phyloP scores from a whole-genome alignment of 2,888 invertebrate genomes.

The Euspilapteryx auroguttella region DNA sequence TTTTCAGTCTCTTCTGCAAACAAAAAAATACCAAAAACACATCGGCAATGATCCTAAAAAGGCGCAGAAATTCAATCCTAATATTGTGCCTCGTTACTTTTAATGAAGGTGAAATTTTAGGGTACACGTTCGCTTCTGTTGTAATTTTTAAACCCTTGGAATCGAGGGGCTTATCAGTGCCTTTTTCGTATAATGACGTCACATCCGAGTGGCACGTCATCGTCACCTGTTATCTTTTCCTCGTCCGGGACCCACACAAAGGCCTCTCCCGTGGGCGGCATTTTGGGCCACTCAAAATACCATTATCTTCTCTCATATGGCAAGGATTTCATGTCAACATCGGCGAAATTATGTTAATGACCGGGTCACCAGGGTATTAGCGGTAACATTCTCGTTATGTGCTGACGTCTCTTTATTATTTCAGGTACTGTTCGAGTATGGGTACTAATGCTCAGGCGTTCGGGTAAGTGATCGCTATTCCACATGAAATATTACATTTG shows the following conservation, averaged over 20 bases:
- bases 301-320: constrained; percentile 23
- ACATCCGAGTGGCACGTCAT: constrained; percentile 25
- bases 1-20: too few species aligned
- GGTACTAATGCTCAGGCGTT: too few species aligned
- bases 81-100: constrained; percentile 29
- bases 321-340: constrained; percentile 2
- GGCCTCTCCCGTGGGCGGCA: constrained; percentile 21
- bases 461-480: too few species aligned
- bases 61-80: constrained; percentile 7
- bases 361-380: constrained; percentile 23
- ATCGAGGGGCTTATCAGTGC: constrained; percentile 38
- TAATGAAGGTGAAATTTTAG: constrained; percentile 35
- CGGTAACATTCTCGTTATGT: too few species aligned
- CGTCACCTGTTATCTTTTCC: constrained; percentile 36
- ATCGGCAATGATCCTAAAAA: too few species aligned
- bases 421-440: too few species aligned
- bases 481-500: too few species aligned
- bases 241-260: constrained; percentile 25
- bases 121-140: constrained; percentile 5
- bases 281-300: constrained; percentile 26
- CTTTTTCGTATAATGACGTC: constrained; percentile 37
- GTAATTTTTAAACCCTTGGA: constrained; percentile 32
- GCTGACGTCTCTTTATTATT: too few species aligned
- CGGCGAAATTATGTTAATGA: constrained; percentile 29
- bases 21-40: too few species aligned